phyloP scores from a whole-genome alignment of 2,888 invertebrate species.

The Amphipyra tragopoginis region DNA sequence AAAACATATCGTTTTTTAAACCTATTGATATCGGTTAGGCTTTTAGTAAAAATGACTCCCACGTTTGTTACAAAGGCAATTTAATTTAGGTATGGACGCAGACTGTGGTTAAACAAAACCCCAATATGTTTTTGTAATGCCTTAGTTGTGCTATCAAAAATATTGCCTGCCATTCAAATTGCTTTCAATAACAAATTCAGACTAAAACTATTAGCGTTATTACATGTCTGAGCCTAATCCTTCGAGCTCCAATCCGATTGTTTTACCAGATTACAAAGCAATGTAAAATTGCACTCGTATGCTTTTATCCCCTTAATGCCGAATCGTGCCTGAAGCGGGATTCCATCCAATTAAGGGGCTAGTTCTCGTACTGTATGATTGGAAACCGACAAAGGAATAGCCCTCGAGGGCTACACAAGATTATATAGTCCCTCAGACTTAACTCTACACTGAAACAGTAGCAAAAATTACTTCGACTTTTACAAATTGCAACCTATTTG shows the following conservation, averaged over 20 bases:
- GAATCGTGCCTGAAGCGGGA: constrained; percentile 74
- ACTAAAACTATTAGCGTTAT: constrained; percentile 50
- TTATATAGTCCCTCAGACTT: constrained; percentile 71
- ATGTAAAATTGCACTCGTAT: constrained; percentile 68
- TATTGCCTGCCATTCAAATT: constrained; percentile 25
- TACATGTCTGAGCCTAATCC: constrained; percentile 52
- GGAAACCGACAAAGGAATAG: constrained; percentile 76
- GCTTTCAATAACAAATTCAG: constrained; percentile 28
- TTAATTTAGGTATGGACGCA: constrained; percentile 41
- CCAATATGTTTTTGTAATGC: constrained; percentile 29
- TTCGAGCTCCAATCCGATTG: constrained; percentile 55
- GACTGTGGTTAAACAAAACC: constrained; percentile 32
- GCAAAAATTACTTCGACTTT: constrained; percentile 70
- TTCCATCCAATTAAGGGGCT: constrained; percentile 82
- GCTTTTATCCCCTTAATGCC: constrained; percentile 64
- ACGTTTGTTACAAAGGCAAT: constrained; percentile 41
- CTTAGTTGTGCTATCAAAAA: constrained; percentile 43
- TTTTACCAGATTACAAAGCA: constrained; percentile 65
- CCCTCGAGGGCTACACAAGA: constrained; percentile 66
- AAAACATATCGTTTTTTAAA: constrained; percentile 38
- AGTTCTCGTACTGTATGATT: constrained; percentile 83
- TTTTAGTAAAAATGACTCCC: constrained; percentile 35
- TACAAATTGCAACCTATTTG: constrained; percentile 60
- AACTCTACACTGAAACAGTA: constrained; percentile 75
- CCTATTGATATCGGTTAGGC: constrained; percentile 25